Evolutionary conservation across 2,888 invertebrate species (phyloP).

Genomic region (Notodonta ziczac): DNA sequence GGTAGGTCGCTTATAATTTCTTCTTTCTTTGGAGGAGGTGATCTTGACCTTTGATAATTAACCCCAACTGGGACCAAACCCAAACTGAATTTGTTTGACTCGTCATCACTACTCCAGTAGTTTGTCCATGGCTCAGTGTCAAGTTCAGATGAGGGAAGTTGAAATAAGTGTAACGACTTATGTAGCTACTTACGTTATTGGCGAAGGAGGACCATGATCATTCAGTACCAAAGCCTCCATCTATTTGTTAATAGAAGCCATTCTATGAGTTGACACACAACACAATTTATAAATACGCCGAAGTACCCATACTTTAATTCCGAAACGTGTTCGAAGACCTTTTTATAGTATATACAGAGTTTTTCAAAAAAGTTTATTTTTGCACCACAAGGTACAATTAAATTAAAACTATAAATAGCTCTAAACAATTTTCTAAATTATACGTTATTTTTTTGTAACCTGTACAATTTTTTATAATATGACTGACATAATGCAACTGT

Average conservation of each 20-base stretch:
- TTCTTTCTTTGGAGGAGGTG: too few species aligned
- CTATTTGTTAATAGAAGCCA: constrained; percentile 20
- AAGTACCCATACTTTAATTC: constrained; percentile 13
- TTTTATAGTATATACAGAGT: not conserved
- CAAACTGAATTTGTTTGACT: too few species aligned
- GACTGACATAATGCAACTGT: constrained; percentile 31
- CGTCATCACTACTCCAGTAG: too few species aligned
- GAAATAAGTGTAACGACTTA: too few species aligned
- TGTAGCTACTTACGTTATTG: constrained; percentile 34
- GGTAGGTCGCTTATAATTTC: too few species aligned
- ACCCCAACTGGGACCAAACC: too few species aligned
- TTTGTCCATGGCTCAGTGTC: too few species aligned
- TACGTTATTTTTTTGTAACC: constrained; percentile 26
- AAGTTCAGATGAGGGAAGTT: too few species aligned
- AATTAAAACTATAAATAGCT: constrained; percentile 19
- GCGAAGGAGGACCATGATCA: constrained; percentile 15
- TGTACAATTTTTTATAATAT: constrained; percentile 23
- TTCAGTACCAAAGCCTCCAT: constrained; percentile 34
- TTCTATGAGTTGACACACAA: constrained; percentile 19
- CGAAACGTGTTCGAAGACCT: not conserved
- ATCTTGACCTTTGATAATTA: too few species aligned
- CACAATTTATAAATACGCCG: constrained; percentile 9
- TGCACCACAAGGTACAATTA: constrained; percentile 7
- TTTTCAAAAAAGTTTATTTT: not conserved
- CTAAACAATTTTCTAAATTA: constrained; percentile 36